A percentile compares a stretch with the other conserved stretches of the same genome.
Conservation (phyloP, 2,797 vertebrate species). For the Decapterus maruadsi region DNA sequence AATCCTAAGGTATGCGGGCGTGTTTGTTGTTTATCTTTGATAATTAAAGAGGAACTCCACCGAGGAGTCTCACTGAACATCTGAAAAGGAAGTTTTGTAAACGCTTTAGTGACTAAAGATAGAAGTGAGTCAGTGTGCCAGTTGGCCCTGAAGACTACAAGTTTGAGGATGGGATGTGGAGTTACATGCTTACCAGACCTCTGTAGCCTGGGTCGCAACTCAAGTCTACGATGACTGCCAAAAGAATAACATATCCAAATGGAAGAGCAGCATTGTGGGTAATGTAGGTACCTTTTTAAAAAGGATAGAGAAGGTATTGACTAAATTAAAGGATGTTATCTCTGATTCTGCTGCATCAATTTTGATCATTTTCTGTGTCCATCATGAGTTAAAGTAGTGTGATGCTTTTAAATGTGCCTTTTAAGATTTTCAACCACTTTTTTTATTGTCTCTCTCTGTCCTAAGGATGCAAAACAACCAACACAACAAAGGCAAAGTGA, state of each 20-base stretch:
- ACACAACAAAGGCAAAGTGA: conserved; percentile 81
- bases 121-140: too few relatives aligned
- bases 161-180: too few relatives aligned
- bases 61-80: too few relatives aligned
- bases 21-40: conserved; percentile 15
- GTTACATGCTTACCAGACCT: not conserved
- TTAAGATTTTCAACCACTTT: not conserved
- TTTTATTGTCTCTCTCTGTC: conserved; percentile 36
- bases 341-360: not conserved
- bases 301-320: not conserved
- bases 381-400: not conserved
- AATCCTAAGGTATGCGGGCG: conserved; percentile 87
- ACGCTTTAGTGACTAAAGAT: too few relatives aligned
- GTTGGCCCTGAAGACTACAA: too few relatives aligned
- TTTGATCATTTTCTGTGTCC: not conserved
- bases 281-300: not conserved
- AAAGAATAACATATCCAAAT: not conserved
- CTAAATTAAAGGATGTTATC: not conserved
- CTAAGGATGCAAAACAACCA: conserved; percentile 79
- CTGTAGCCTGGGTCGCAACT: not conserved
- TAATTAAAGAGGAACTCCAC: not conserved
- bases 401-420: not conserved
- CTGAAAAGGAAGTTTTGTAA: too few relatives aligned
- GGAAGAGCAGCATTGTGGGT: not conserved
- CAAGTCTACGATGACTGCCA: not conserved